A percentile compares a stretch with the other conserved stretches of the same genome.
Evolutionary conservation across 2,888 invertebrate species (phyloP).

Genomic region (Fabriciana adippe): DNA sequence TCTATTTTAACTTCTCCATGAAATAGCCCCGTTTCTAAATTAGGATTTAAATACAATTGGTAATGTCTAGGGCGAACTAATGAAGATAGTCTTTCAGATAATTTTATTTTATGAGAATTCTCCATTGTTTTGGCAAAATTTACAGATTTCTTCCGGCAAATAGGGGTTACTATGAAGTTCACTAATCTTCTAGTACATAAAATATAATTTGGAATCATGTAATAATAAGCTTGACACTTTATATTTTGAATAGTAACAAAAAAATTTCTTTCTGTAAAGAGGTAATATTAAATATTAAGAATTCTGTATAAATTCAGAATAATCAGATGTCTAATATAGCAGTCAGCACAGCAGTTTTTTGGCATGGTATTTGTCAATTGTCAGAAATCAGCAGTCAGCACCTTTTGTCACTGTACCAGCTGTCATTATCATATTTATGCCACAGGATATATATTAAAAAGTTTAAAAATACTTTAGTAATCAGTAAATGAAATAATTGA

Average conservation of each 20-base stretch:
- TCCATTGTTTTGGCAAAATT: constrained; percentile 42
- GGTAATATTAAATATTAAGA: too few relatives aligned
- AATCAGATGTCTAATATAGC: too few relatives aligned
- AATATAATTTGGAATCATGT: constrained; percentile 5
- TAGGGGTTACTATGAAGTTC: background rate
- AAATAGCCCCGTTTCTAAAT: constrained; percentile 59
- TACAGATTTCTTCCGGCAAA: constrained; percentile 21
- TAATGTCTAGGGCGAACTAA: constrained; percentile 65
- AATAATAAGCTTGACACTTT: background rate
- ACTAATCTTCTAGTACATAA: background rate
- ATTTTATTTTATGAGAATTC: constrained; percentile 47
- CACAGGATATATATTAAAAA: too few relatives aligned
- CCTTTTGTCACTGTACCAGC: too few relatives aligned
- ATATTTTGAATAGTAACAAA: too few relatives aligned
- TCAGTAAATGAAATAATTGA: too few relatives aligned
- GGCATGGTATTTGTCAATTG: too few relatives aligned
- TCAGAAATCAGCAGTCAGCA: too few relatives aligned
- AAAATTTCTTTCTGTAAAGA: background rate
- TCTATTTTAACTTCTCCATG: constrained; percentile 64
- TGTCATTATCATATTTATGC: too few relatives aligned
- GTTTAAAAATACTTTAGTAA: too few relatives aligned
- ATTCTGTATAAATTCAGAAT: too few relatives aligned
- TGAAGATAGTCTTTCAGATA: constrained; percentile 60
- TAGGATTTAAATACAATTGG: constrained; percentile 59
- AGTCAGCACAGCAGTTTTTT: too few relatives aligned